Conservation (phyloP, 2,888 invertebrate species). For the Chrysotoxum bicinctum region DNA sequence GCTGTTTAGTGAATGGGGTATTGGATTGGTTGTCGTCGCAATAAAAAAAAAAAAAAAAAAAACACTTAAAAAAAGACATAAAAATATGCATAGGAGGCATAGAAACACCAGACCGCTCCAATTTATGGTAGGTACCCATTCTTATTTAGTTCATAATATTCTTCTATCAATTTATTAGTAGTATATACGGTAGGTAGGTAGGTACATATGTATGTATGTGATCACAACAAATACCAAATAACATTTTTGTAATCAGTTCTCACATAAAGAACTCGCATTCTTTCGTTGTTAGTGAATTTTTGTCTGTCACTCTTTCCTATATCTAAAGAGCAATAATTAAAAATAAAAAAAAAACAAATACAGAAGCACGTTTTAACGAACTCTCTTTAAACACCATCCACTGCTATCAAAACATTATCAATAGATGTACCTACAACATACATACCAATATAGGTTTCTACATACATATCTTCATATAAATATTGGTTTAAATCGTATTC, state of each 20-base stretch:
- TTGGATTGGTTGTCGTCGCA: conserved; percentile 9
- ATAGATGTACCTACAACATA: not conserved
- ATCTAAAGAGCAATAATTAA: not conserved
- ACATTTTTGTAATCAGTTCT: not conserved
- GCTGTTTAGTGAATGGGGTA: conserved; percentile 37
- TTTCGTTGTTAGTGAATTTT: not conserved
- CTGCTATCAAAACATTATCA: conserved; percentile 1
- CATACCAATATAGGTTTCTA: not conserved
- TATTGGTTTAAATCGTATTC: conserved; percentile 27
- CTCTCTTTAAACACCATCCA: not conserved
- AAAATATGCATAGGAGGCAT: not conserved
- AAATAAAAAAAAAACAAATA: not conserved
- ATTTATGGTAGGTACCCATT: conserved; percentile 15
- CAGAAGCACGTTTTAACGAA: not conserved
- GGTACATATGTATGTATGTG: too few species aligned
- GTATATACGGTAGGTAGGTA: too few species aligned
- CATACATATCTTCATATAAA: not conserved
- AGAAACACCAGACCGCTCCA: conserved; percentile 27
- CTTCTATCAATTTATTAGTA: conserved; percentile 15
- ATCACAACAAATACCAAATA: conserved; percentile 29
- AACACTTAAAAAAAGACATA: conserved; percentile 13
- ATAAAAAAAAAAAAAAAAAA: conserved; percentile 32
- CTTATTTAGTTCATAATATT: conserved; percentile 37
- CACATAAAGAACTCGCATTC: not conserved
- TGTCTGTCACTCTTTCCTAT: not conserved